Base-by-base conservation (phyloP, 2,888 invertebrate species). In the Fissipunctia ypsillon region DNA sequence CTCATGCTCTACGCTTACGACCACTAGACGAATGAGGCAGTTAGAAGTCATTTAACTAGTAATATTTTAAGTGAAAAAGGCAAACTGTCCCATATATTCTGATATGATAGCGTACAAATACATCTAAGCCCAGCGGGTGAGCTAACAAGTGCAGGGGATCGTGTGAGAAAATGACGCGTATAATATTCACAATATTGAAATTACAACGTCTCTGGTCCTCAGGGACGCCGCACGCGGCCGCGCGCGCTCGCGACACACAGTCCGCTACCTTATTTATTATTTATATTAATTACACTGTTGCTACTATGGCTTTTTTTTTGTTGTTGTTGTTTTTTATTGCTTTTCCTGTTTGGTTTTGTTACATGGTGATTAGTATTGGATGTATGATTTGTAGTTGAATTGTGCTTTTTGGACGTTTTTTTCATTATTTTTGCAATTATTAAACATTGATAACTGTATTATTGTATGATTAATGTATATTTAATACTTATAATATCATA, bases 171-270 rank as follows among this genome's bases (percentile, higher is more conserved):
- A 92, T 91, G 91, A 90, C 91, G 90, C 90, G 93, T 89, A 91
- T 93, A 93, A 94, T 93, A 93, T 94, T 93, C 93, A 91, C 93
- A 92, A 93, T 93, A 94, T 93, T 91, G 93, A 90, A 92, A 92
- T 92, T 89, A 91, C 90, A 86, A 87, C 84, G 84, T 80, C 85
- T 76, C 81, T 75, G 67, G 79, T 89, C 93, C 91, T 93, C 45
- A 60, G 93, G 89, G 94, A 92, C 78, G 59, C 59, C 70, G 88
- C 90, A 87, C 90, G 89, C 89, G 88, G 86, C 88, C 89, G 84
- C 88, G 74, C 88, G 76, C 86, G 88, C 87, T 83, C 85, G 89
- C 84, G 81, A 88, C 87, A 87, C 88, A 87, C 90, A 89, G 82
- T 85, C 86, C 82, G 87, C 88, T 83, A 86, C 88, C 89, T 91